Evolutionary conservation across 2,888 invertebrate species (phyloP), one percentile per base, ranked within the genome.

Genomic region (Selenia dentaria): DNA sequence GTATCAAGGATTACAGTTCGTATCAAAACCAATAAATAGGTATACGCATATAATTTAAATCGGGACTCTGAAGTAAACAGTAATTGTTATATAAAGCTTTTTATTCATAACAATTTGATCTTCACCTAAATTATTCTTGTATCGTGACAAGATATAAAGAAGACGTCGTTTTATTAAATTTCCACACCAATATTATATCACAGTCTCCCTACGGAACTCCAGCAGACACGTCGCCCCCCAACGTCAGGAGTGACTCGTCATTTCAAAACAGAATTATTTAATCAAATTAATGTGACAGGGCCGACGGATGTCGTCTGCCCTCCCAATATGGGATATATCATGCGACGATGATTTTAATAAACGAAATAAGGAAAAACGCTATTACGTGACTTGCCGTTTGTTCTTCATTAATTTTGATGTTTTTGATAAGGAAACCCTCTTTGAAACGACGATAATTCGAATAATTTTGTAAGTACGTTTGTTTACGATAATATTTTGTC

Each of bases 241-340:
- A 48, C 48, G 43, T 52, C 51, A 46, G 32, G 41, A 41, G 47
- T 53, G 57, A 58, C 57, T 51, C 52, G 51, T 32, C 51, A 33
- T 51, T 54, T 49, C 54, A 39, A 46, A 57, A 55, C 46, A 53
- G 16, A 50, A 53, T 55, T 53, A 53, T 58, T 55, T 75, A 71
- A 80, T 81, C 73, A 67, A 74, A 75, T 77, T 68, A 74, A 71
- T 66, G 65, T 67, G 64, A 69, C 68, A 62, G 45, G 41, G 48
- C 56, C 46, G 67, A 64, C 60, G 66, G 44, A 54, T 62, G 62
- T 58, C 63, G 58, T 55, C 63, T 64, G 62, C 57, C 64, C 56
- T 49, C 55, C 46, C 54, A 59, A 62, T 54, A 57, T 48, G 61
- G 57, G 46, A 36, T 49, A n/a, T n/a, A 53, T 56, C 57, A 53